Evolutionary conservation across 2,797 vertebrate genomes (phyloP).

Genomic region (Huso huso): DNA sequence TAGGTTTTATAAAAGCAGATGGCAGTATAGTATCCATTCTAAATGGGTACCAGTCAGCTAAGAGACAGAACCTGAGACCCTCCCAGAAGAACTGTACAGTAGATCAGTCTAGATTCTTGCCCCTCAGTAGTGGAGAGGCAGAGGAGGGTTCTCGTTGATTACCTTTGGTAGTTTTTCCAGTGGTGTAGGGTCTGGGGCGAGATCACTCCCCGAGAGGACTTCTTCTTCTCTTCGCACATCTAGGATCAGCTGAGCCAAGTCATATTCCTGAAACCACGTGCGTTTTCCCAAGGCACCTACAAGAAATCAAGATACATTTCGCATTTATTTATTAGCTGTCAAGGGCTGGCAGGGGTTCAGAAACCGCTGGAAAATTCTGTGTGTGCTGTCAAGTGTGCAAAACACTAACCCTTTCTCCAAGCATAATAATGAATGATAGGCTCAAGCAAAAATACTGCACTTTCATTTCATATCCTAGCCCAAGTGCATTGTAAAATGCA

Average conservation of each 20-base stretch:
- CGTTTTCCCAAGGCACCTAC: constrained; percentile 88
- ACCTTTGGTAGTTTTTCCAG: constrained; percentile 73
- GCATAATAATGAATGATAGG: neutral
- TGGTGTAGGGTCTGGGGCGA: constrained; percentile 65
- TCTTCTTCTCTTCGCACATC: constrained; percentile 65
- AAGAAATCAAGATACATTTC: constrained; percentile 23
- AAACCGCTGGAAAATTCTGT: neutral
- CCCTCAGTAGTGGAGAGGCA: neutral
- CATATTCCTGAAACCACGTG: constrained; percentile 87
- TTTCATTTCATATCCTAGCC: constrained; percentile 4
- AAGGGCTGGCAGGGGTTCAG: constrained; percentile 2
- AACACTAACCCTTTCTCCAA: neutral
- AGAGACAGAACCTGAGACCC: too few species aligned
- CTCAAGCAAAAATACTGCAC: neutral
- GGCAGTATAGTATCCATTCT: too few species aligned
- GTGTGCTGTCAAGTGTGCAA: constrained; percentile 1
- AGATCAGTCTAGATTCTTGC: too few species aligned
- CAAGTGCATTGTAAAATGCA: neutral
- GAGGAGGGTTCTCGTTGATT: constrained; percentile 14
- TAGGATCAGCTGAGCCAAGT: constrained; percentile 83
- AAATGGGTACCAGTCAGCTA: too few species aligned
- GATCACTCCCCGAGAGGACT: constrained; percentile 32
- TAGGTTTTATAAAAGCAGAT: too few species aligned
- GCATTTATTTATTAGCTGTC: constrained; percentile 22
- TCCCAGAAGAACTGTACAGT: too few species aligned